Evolutionary conservation across 2,888 invertebrate genomes (phyloP).

Genomic region (Mesoligia furuncula): DNA sequence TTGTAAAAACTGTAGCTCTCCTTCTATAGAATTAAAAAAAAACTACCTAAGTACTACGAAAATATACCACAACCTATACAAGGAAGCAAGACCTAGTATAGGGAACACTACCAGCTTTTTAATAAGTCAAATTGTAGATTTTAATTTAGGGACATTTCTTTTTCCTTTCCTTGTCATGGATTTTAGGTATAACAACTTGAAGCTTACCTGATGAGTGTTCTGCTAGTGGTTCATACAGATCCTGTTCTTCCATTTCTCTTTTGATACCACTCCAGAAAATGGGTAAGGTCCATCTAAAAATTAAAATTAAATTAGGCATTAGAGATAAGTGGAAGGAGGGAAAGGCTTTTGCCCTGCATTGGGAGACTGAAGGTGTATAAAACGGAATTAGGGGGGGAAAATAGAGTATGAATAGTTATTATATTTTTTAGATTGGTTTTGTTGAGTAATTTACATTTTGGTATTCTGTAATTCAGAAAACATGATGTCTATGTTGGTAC

Average conservation of each 20-base stretch:
- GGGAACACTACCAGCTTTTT: neutral
- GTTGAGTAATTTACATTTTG: neutral
- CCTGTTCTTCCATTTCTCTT: slow-evolving; percentile 93
- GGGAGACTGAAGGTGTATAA: neutral
- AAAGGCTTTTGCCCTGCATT: neutral
- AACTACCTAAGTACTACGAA: neutral
- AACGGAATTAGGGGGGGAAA: neutral
- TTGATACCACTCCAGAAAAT: slow-evolving; percentile 94
- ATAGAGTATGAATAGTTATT: too few species aligned
- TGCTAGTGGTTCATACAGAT: slow-evolving; percentile 94
- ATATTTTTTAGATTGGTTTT: slow-evolving; percentile 1
- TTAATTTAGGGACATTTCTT: neutral
- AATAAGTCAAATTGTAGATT: neutral
- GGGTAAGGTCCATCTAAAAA: slow-evolving; percentile 93
- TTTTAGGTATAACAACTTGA: neutral
- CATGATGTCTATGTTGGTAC: neutral
- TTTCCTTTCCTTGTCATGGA: neutral
- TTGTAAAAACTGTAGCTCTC: neutral
- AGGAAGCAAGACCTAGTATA: neutral
- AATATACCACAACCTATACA: neutral
- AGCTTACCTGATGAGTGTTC: slow-evolving; percentile 92
- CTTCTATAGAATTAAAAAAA: neutral
- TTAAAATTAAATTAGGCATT: slow-evolving; percentile 12
- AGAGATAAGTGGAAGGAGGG: neutral
- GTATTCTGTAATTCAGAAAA: neutral